Evolutionary conservation across 1,140 invertebrate species (phyloP), one percentile per base, ranked within the genome.

Genomic region (Listronotus oregonensis): DNA sequence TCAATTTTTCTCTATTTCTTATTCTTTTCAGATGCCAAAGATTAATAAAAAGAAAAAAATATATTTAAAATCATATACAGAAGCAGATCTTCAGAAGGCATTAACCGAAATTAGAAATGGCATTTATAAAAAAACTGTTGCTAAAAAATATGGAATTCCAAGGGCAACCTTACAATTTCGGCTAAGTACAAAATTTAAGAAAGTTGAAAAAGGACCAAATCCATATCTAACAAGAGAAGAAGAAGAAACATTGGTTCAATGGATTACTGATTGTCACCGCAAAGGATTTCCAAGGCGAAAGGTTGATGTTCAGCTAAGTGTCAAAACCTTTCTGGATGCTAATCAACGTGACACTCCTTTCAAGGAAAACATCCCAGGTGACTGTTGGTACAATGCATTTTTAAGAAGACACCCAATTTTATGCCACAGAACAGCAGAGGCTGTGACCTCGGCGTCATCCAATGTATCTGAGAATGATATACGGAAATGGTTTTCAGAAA

Each of bases 401-500:
- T 10, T 52, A 14, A 18, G 15, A 54, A 34, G 49, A 54, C 60
- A 63, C 11, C 17, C 50, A 15, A 31, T 43, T 10, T 14, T 63
- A 17, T 15, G 9, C 18, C 44, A 40, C 18, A 18, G 14, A 42
- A 52, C 49, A 6, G n/a, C 63, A 1, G 37, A 65, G 51, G 70
- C 75, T 27, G 61, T 80, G n/a, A 71, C 71, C 7, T 74, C 54
- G 56, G 63, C 66, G n/a, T 73, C 74, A 0, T 27, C 21, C 1
- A 27, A 1, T 27, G 21, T 27, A 27, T 27, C 21, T 27, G 71
- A 78, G 71, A 51, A 51, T 52, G 59, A 52, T 0, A 70, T 77
- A 18, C 42, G 69, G 21, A 14, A 58, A 11, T 78, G 76, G 78
- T 78, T 78, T 68, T 11, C 37, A 17, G 69, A 72, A 51, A 18